These are phyloP conservation scores for Bombyx mori DNA, from an alignment of 1,140 invertebrate species.

Conservation along the genomic window DNA sequence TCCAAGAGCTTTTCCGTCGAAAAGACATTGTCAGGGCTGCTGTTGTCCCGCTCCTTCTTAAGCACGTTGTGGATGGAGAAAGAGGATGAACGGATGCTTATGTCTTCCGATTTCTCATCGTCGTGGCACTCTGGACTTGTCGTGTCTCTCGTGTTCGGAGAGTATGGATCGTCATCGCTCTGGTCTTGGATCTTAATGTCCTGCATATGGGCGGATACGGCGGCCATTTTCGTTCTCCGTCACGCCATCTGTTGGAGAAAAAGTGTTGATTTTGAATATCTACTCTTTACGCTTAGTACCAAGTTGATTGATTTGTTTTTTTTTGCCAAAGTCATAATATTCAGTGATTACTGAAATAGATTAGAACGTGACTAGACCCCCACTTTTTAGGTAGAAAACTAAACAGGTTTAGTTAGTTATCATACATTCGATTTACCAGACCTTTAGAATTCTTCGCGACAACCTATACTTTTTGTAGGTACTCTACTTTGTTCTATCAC, in stretches of 20 bases:
- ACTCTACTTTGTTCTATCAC: no score
- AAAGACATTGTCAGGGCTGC: slow-evolving; percentile 67
- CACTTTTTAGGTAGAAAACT: no score
- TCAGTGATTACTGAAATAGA: no score
- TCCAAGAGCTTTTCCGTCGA: slow-evolving; percentile 65
- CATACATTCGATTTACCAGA: no score
- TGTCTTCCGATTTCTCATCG: slow-evolving; percentile 41
- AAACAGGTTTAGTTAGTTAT: no score
- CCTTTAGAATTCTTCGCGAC: no score
- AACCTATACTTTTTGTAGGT: no score
- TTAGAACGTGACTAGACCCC: no score
- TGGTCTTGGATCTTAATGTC: slow-evolving; percentile 53
- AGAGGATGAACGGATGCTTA: slow-evolving; percentile 48
- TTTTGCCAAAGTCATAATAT: no score
- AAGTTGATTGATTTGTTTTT: no score
- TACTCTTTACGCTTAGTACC: no score
- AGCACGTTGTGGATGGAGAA: slow-evolving; percentile 67
- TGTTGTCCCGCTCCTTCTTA: slow-evolving; percentile 63
- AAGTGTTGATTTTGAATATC: no score
- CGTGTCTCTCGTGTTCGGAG: slow-evolving; percentile 49
- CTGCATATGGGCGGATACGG: slow-evolving; percentile 47
- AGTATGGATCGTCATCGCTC: slow-evolving; percentile 58
- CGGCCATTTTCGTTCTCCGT: slow-evolving; percentile 43
- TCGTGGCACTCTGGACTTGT: slow-evolving; percentile 48
- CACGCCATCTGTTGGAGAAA: slow-evolving; percentile 52